A percentile compares a stretch with the other conserved stretches of the same genome.
These are phyloP conservation scores for Clusia tigrina DNA, from an alignment of 2,888 invertebrate species.

Conservation along the genomic window DNA sequence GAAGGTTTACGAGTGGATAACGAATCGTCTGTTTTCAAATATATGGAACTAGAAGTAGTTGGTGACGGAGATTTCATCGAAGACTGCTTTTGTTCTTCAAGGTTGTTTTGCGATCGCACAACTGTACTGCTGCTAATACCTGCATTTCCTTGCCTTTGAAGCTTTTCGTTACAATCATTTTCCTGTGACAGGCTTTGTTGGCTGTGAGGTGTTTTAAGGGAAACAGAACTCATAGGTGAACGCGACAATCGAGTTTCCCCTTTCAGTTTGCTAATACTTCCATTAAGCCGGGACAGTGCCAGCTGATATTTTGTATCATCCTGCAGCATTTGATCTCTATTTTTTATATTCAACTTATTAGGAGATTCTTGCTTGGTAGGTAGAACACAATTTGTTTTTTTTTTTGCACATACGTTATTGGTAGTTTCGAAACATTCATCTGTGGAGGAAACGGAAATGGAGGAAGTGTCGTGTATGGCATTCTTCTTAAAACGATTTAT, in stretches of 20 bases:
- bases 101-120: too few species aligned
- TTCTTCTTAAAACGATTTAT: slow-evolving; percentile 46
- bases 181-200: background rate
- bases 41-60: too few species aligned
- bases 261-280: slow-evolving; percentile 48
- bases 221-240: slow-evolving; percentile 27
- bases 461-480: too few species aligned
- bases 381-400: too few species aligned
- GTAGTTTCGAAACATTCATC: slow-evolving; percentile 13
- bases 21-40: too few species aligned
- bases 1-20: background rate
- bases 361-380: too few species aligned
- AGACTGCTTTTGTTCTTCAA: too few species aligned
- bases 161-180: background rate
- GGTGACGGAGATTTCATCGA: too few species aligned
- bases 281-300: slow-evolving; percentile 50
- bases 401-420: background rate
- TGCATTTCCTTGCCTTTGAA: too few species aligned
- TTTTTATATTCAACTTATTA: slow-evolving; percentile 46
- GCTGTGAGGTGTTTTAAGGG: slow-evolving; percentile 16
- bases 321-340: slow-evolving; percentile 47
- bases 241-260: slow-evolving; percentile 34
- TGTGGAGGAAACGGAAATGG: background rate
- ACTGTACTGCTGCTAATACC: too few species aligned
- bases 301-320: slow-evolving; percentile 49